These are phyloP conservation scores for Agrotis segetum DNA, from an alignment of 2,888 invertebrate species.

Conservation along the genomic window DNA sequence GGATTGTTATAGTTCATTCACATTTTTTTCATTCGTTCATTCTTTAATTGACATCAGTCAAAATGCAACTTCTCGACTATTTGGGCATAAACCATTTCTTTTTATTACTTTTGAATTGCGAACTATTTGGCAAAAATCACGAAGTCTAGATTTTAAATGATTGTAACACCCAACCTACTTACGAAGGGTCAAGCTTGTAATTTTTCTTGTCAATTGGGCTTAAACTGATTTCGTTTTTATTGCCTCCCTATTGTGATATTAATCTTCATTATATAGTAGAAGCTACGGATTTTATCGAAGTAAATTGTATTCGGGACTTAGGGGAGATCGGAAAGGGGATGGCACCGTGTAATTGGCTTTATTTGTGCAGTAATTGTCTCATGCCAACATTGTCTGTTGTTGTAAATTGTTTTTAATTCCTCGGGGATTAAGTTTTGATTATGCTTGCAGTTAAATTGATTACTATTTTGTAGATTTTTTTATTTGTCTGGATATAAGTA, in stretches of 20 bases:
- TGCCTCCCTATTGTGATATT: constrained; percentile 87
- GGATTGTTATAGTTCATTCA: too few species aligned
- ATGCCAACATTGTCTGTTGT: constrained; percentile 71
- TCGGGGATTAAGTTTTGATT: constrained; percentile 70
- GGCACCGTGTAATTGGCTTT: constrained; percentile 84
- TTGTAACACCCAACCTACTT: constrained; percentile 7
- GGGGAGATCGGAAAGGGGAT: constrained; percentile 75
- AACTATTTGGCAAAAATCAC: not conserved
- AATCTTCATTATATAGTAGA: constrained; percentile 87
- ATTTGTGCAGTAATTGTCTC: constrained; percentile 85
- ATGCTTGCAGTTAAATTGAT: constrained; percentile 22
- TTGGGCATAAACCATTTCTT: too few species aligned
- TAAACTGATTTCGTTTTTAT: constrained; percentile 89
- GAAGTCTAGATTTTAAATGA: not conserved
- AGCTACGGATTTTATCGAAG: constrained; percentile 87
- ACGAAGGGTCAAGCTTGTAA: constrained; percentile 74
- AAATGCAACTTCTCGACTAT: not conserved
- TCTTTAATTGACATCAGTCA: not conserved
- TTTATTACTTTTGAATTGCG: too few species aligned
- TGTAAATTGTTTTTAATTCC: constrained; percentile 83
- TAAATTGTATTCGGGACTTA: constrained; percentile 79
- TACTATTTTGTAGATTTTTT: not conserved
- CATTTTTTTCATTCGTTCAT: too few species aligned
- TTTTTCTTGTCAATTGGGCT: constrained; percentile 88
- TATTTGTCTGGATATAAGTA: not conserved